Base-by-base conservation (phyloP, 2,888 invertebrate species). In the Aphrophora alni region DNA sequence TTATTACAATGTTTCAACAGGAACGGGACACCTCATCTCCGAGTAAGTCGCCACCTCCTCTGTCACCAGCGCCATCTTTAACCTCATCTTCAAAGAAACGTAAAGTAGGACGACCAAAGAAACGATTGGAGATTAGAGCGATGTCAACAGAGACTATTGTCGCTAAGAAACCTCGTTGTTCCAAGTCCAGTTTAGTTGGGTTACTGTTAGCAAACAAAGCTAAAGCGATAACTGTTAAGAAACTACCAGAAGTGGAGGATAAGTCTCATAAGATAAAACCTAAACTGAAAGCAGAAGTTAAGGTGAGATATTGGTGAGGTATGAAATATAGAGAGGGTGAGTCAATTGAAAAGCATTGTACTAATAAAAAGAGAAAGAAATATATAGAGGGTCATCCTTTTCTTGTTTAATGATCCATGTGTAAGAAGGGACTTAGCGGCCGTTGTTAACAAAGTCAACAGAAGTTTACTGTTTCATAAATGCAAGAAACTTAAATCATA, bases 51-150 rank as follows among this genome's bases (percentile, higher is more conserved):
- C 81, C 83, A 0, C 82, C 83, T 25, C 82, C 83, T 0, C 77
- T 83, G 4, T 81, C 79, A 0, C 83, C 83, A 1, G 81, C 81
- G 0, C 75, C 74, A 28, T 81, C 82, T 14, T 74, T 82, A n/a
- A 44, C 80, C 17, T 82, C 83, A 25, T 80, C 83, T 14, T 93
- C 93, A 0, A 94, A 95, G 85, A 95, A 95, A 87, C 91, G 96
- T 12, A 95, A 96, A 89, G 95, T 95, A 0, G 95, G 95, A 0
- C 90, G 95, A 84, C 96, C 95, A 0, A 92, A 94, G 83, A 95
- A 95, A 86, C 90, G 94, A 14, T 91, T 92, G 24, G 83, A 83
- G 24, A 59, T n/a, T 14, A 26, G 72, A 28, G 68, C 78, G 5
- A 21, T 78, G 78, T 88, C 90, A 25, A 94, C 94, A 0, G 95